A percentile compares a stretch with the other conserved stretches of the same genome.
Evolutionary conservation across 2,113 vertebrate genomes (phyloP).

Genomic region (Macrotus californicus): DNA sequence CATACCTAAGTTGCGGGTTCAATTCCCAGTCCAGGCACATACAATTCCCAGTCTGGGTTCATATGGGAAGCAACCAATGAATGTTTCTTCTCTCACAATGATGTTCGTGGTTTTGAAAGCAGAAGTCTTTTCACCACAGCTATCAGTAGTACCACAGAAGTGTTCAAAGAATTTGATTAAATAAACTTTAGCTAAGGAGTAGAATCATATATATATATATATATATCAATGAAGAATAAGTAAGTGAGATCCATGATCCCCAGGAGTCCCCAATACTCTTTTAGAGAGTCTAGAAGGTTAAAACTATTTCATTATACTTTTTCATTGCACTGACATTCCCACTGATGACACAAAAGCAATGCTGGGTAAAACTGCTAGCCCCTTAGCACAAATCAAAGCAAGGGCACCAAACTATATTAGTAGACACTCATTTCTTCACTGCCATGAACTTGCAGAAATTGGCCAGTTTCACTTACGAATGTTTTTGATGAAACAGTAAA

Average conservation of each 20-base stretch:
- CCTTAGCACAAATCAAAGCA: neutral
- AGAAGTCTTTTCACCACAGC: neutral
- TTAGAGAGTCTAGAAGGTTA: conserved; percentile 3
- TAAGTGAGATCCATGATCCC: neutral
- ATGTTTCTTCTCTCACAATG: no score
- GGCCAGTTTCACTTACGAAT: neutral
- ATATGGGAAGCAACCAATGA: no score
- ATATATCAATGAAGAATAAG: conserved; percentile 5
- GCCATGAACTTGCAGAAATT: neutral
- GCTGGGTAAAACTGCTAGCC: neutral
- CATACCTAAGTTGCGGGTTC: no score
- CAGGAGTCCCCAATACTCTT: neutral
- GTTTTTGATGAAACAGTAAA: neutral
- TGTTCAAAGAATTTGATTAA: neutral
- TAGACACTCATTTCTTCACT: neutral
- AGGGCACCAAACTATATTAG: neutral
- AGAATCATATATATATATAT: neutral
- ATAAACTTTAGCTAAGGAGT: neutral
- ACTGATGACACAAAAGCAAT: neutral
- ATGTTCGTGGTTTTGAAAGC: neutral
- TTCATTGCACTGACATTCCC: neutral
- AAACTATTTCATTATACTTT: neutral
- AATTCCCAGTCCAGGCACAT: no score
- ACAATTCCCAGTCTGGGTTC: no score
- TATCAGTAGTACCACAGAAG: neutral